Evolutionary conservation across 2,797 vertebrate genomes (phyloP).

Genomic region (Melanotaenia parkinsoni): DNA sequence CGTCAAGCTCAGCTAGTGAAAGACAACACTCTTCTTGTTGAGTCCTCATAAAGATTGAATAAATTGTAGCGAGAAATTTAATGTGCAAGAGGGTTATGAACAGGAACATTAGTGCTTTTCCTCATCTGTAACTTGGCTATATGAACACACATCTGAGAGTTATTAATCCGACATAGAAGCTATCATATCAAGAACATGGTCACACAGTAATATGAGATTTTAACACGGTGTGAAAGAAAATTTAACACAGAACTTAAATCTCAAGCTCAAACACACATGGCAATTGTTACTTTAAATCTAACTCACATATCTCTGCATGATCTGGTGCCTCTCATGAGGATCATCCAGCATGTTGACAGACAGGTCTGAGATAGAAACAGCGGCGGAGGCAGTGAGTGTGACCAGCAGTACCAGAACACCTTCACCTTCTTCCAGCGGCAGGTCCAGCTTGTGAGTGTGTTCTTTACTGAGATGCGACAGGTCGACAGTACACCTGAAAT

Average conservation of each 20-base stretch:
- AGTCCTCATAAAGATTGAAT: conserved; percentile 18
- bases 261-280: conserved; percentile 23
- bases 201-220: background rate
- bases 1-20: conserved; percentile 13
- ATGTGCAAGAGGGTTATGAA: too few species aligned
- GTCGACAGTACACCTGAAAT: conserved; percentile 92
- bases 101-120: conserved; percentile 6
- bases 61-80: background rate
- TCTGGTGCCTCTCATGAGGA: conserved; percentile 88
- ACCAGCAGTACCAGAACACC: conserved; percentile 92
- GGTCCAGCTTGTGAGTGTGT: conserved; percentile 92
- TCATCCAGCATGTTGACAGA: conserved; percentile 91
- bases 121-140: conserved; percentile 16
- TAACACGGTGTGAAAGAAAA: background rate
- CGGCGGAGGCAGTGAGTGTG: conserved; percentile 93
- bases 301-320: conserved; percentile 94
- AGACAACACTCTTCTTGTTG: conserved; percentile 10
- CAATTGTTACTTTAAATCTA: conserved; percentile 7
- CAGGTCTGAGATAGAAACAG: conserved; percentile 93
- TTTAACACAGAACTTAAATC: background rate
- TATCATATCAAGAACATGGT: background rate
- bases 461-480: conserved; percentile 91
- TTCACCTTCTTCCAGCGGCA: conserved; percentile 91
- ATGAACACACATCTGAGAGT: background rate
- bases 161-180: background rate